phyloP scores from a whole-genome alignment of 2,888 invertebrate genomes.

The Prosapia bicincta region DNA sequence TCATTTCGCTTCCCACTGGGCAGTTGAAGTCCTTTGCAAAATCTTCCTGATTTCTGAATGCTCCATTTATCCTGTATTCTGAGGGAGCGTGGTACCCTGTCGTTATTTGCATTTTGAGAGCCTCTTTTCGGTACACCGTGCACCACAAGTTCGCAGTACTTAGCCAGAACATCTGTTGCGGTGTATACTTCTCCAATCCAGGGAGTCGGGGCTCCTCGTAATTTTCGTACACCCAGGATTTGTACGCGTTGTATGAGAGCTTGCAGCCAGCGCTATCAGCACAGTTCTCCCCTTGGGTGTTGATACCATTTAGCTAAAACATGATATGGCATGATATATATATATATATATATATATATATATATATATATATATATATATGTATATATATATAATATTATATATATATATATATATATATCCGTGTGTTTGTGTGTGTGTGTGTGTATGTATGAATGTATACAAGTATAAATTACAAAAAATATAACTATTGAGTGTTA shows the following conservation, averaged over 20 bases:
- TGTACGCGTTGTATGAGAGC: conserved; percentile 80
- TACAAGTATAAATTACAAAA: too few species aligned
- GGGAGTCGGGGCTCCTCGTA: conserved; percentile 63
- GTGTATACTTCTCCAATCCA: conserved; percentile 58
- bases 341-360: too few species aligned
- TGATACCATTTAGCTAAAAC: too few species aligned
- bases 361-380: too few species aligned
- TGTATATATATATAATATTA: too few species aligned
- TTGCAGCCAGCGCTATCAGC: conserved; percentile 92
- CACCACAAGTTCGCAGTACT: conserved; percentile 86
- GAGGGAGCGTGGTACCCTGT: conserved; percentile 46
- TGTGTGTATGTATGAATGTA: too few species aligned
- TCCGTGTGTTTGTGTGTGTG: too few species aligned
- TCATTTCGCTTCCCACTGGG: conserved; percentile 45
- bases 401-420: too few species aligned
- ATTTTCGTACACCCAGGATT: conserved; percentile 65
- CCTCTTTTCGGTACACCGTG: conserved; percentile 44
- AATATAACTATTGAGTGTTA: too few species aligned
- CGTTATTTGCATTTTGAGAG: neutral
- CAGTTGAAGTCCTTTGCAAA: conserved; percentile 59
- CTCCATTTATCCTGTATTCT: conserved; percentile 55
- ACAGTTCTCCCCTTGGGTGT: too few species aligned
- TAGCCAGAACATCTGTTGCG: conserved; percentile 74
- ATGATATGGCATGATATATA: too few species aligned
- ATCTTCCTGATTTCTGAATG: conserved; percentile 56